Conservation (phyloP, 1,140 invertebrate genomes). For the Glomeris maerens region DNA sequence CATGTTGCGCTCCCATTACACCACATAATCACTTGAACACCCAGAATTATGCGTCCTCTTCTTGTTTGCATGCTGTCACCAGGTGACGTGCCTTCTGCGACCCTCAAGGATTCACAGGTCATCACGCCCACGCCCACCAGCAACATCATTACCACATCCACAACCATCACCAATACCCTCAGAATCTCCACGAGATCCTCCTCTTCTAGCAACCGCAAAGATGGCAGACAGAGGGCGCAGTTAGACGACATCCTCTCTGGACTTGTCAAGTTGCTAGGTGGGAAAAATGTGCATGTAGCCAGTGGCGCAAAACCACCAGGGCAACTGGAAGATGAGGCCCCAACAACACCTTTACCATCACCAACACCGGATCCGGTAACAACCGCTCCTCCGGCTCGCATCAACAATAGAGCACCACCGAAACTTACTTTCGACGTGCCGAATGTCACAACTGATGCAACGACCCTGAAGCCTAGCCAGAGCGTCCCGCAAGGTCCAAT, state of each 20-base stretch:
- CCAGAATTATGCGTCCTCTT: no score
- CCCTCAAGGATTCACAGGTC: no score
- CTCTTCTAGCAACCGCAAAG: background rate
- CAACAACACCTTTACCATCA: background rate
- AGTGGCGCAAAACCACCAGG: no score
- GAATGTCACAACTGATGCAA: background rate
- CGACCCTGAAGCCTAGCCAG: background rate
- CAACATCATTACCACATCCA: no score
- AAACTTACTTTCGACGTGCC: background rate
- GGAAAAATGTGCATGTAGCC: constrained; percentile 1
- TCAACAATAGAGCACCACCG: constrained; percentile 69
- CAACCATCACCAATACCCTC: background rate
- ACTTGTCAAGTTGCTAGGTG: background rate
- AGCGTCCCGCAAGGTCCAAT: constrained; percentile 7
- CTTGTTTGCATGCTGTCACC: no score
- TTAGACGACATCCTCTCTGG: constrained; percentile 1
- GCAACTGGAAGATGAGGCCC: background rate
- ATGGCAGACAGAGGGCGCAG: background rate
- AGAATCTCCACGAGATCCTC: background rate
- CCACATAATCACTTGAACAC: no score
- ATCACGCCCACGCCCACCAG: no score
- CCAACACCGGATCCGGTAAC: background rate
- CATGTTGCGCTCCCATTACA: no score
- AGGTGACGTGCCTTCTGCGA: no score
- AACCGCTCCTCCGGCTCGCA: constrained; percentile 38